A percentile compares a stretch with the other conserved stretches of the same genome.
Evolutionary conservation across 30 jellyfish, hydroid and myxozoan species (phyloP).

Genomic region (Cassiopea xamachana): DNA sequence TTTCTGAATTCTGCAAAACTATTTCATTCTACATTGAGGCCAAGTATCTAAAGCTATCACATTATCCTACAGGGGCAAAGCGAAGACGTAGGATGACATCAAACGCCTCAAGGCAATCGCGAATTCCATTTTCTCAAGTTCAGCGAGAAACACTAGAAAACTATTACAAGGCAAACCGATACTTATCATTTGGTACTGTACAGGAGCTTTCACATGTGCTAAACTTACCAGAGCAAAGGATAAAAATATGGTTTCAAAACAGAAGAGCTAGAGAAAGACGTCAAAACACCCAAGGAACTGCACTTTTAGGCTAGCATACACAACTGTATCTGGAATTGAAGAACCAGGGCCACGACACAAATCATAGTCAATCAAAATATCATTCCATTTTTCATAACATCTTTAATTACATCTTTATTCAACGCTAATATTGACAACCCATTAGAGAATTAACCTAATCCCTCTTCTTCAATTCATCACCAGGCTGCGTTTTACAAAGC

Average conservation of each 20-base stretch:
- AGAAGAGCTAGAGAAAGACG: slow-evolving; percentile 89
- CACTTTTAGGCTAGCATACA: not conserved
- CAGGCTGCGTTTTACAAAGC: too few relatives aligned
- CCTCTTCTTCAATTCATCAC: too few relatives aligned
- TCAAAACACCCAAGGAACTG: not conserved
- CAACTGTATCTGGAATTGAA: too few relatives aligned
- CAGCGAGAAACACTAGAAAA: slow-evolving; percentile 82
- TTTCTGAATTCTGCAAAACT: too few relatives aligned
- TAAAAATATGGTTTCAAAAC: slow-evolving; percentile 91
- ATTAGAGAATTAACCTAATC: too few relatives aligned
- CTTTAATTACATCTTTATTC: too few relatives aligned
- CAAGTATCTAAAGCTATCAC: too few relatives aligned
- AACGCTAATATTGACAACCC: too few relatives aligned
- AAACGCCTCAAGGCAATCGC: slow-evolving; percentile 84
- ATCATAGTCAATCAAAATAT: too few relatives aligned
- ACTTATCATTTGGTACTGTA: slow-evolving; percentile 64
- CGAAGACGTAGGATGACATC: slow-evolving; percentile 47
- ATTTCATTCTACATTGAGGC: too few relatives aligned
- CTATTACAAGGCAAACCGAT: slow-evolving; percentile 68
- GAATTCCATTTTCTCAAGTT: slow-evolving; percentile 82
- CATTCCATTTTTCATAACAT: too few relatives aligned
- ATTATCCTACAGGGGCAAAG: slow-evolving; percentile 62
- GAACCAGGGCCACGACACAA: too few relatives aligned
- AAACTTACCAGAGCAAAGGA: slow-evolving; percentile 76
- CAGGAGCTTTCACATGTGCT: slow-evolving; percentile 61